Evolutionary conservation across 2,797 vertebrate species (phyloP), one percentile per base, ranked within the genome.

Genomic region (Buceros bicornis): DNA sequence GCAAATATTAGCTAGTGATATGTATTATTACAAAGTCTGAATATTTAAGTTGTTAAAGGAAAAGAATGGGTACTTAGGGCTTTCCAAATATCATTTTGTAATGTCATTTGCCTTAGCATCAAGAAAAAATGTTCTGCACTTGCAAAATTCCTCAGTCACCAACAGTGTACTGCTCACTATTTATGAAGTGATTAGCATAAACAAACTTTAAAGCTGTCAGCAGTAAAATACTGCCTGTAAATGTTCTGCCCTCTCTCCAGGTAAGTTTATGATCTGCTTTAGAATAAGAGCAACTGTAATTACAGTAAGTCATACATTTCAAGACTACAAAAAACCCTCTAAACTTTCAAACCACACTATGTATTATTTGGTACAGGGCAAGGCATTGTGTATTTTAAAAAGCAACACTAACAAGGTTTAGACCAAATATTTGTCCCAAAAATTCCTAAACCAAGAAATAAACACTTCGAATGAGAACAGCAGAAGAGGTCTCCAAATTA

Each of bases 101-200:
- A 70, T 20, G 40, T 81, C 47, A 33, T 61, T 83, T 78, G 40
- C 69, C 56, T 78, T 87, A 89, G 80, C 37, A 85, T 71, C 60
- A 64, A 82, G 64, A 53, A 69, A n/a, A 66, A 82, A 65, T 26
- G 80, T 87, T 83, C 78, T 65, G 50, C 60, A 56, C 37, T 89
- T 74, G 48, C 18, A 82, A 71, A 93, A 82, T 43, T 61, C 67
- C 51, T 85, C 6, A 1, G 58, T 89, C 88, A 76, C 69, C 42
- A 42, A 21, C 15, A 24, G 54, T 22, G 18, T 19, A 56, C 58
- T 24, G 56, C 73, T 92, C 77, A 13, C 62, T 95, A 91, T 94
- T 93, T 93, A 97, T 86, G 54, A 95, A 86, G 91, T 87, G 85
- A 96, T 94, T 66, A 92, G 73, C 87, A 96, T 90, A 88, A 95